Evolutionary conservation across 2,113 vertebrate genomes (phyloP).

Genomic region (Emberiza fucata): DNA sequence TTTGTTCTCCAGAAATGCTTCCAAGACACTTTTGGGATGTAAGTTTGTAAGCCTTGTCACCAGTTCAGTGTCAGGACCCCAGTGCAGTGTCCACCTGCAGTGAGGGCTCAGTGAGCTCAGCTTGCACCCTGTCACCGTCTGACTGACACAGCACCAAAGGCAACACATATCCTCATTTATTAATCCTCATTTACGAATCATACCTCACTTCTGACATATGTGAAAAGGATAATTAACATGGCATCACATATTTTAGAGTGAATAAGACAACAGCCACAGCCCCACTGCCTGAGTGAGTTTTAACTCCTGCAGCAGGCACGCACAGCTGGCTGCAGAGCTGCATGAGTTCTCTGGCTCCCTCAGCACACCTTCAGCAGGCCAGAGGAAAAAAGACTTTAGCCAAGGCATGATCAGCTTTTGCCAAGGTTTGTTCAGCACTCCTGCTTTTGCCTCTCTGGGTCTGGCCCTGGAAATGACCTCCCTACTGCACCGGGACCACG

Average conservation of each 20-base stretch:
- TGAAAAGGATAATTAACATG: neutral
- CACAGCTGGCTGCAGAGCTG: neutral
- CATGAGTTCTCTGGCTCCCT: neutral
- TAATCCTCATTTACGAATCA: neutral
- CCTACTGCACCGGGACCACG: fast-evolving
- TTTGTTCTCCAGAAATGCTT: neutral
- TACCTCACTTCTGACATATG: neutral
- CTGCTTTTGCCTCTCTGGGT: neutral
- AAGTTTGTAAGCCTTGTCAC: neutral
- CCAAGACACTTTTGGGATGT: neutral
- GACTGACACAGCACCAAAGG: neutral
- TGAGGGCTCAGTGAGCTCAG: neutral
- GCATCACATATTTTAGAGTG: neutral
- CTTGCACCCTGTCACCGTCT: neutral
- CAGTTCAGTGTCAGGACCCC: fast-evolving
- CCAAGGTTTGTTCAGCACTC: neutral
- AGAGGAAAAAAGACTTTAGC: neutral
- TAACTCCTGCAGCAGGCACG: fast-evolving
- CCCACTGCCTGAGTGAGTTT: neutral
- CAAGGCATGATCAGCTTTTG: neutral
- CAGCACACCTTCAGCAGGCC: neutral
- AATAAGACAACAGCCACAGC: neutral
- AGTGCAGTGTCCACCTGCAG: neutral
- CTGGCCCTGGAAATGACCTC: neutral
- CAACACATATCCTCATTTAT: neutral